phyloP scores from a whole-genome alignment of 2,113 vertebrate species.

The Uropsilus gracilis region DNA sequence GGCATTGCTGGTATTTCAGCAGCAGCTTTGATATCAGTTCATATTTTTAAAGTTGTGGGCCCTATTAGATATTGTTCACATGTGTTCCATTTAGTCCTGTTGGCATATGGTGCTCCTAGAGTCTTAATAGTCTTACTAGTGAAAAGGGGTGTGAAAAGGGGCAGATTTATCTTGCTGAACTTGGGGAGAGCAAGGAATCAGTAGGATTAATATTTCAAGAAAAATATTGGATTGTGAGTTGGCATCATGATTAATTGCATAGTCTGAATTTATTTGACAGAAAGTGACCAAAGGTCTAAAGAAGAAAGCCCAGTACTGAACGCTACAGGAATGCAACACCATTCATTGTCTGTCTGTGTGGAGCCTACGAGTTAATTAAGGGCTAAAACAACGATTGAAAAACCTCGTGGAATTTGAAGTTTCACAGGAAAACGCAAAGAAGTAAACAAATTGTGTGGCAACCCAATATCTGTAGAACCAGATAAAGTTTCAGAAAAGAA shows the following conservation, averaged over 20 bases:
- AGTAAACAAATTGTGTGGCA: background rate
- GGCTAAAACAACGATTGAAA: background rate
- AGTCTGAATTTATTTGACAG: constrained; percentile 52
- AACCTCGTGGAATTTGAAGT: constrained; percentile 18
- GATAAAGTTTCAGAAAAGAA: background rate
- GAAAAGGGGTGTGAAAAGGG: background rate
- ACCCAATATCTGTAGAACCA: background rate
- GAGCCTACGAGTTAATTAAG: background rate
- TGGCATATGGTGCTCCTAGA: constrained; percentile 39
- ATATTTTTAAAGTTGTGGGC: constrained; percentile 13
- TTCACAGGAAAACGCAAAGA: background rate
- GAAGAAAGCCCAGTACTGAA: constrained; percentile 7
- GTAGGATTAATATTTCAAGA: constrained; percentile 23
- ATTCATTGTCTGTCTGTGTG: background rate
- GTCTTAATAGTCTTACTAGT: background rate
- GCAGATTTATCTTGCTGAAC: constrained; percentile 33
- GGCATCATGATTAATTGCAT: constrained; percentile 32
- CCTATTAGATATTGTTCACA: constrained; percentile 33
- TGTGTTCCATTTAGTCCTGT: background rate
- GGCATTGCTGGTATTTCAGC: constrained; percentile 28
- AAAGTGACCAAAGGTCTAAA: constrained; percentile 39
- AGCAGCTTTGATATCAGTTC: constrained; percentile 17
- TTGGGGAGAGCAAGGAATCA: background rate
- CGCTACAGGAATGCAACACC: background rate
- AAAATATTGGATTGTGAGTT: constrained; percentile 39